Evolutionary conservation across 1,140 invertebrate species (phyloP), one percentile per base, ranked within the genome.

Genomic region (Cotesia chilonis): DNA sequence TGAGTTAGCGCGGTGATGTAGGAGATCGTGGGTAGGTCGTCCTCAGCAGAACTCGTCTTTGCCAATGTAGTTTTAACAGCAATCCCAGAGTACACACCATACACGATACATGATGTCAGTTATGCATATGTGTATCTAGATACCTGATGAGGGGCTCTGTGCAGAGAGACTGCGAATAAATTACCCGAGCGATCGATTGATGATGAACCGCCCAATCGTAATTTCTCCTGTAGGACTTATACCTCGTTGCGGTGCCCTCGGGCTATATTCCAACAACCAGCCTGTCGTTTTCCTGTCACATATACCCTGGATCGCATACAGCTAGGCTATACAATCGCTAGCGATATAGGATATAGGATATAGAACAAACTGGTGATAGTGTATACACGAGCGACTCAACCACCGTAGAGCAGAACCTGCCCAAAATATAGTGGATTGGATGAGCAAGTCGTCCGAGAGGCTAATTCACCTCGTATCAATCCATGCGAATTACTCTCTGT

Each of bases 141-240:
- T 28, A 28, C 28, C 28, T 28, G 28, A 9, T n/a, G 51, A 28
- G 66, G 51, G 51, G 66, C 20, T 28, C 51, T 51, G 64, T 20
- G 66, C 51, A 51, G 66, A 12, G 51, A 68, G 14, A n/a, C 28
- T 36, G 66, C 66, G 66, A 68, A 68, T 68, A 68, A 68, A 68
- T 68, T 68, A 68, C 52, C 54, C 51, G 38, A 68, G 36, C 66
- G 66, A 68, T 55, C 66, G 66, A 68, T 68, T 35, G 17, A 7
- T 52, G 66, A 68, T 68, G 66, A 68, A 68, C 66, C 66, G 47
- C 66, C 66, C 66, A 68, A 68, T 68, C 51, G 66, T 68, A 68
- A 68, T 68, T 68, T 68, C 66, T 68, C 10, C 51, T 68, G 66
- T 68, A 68, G 64, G 36, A 47, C 64, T 66, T 66, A 66, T 66